These are phyloP conservation scores for Chrysolina americana DNA, from an alignment of 2,888 invertebrate species.

Conservation along the genomic window DNA sequence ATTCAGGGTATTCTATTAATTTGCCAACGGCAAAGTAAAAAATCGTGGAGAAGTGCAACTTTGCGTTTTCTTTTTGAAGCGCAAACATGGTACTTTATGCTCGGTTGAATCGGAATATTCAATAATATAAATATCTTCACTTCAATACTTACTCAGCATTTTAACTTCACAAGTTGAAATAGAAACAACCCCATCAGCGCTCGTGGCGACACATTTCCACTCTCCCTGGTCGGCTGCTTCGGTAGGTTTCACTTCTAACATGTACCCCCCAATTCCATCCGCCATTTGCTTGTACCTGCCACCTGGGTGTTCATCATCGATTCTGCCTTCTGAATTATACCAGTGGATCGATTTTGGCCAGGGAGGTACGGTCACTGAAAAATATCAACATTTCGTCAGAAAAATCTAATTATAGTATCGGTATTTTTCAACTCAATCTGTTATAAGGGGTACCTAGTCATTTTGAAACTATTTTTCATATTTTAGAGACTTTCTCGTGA, in stretches of 20 bases:
- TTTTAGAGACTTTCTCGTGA: too few relatives aligned
- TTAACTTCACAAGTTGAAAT: conserved; percentile 82
- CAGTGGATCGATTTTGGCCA: conserved; percentile 88
- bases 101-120: too few relatives aligned
- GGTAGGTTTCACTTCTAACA: conserved; percentile 81
- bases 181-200: conserved; percentile 81
- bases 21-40: too few relatives aligned
- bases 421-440: too few relatives aligned
- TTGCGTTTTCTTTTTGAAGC: too few relatives aligned
- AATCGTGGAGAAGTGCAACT: too few relatives aligned
- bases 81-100: too few relatives aligned
- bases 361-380: conserved; percentile 83
- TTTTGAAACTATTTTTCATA: too few relatives aligned
- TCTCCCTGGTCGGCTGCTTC: conserved; percentile 89
- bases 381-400: neutral
- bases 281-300: conserved; percentile 81
- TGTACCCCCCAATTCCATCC: conserved; percentile 87
- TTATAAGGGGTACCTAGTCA: too few relatives aligned
- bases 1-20: too few relatives aligned
- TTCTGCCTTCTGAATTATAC: conserved; percentile 88
- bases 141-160: conserved; percentile 80
- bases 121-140: too few relatives aligned
- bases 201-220: conserved; percentile 91
- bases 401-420: too few relatives aligned
- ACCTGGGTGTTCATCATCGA: conserved; percentile 75